Base-by-base conservation (phyloP, 1,140 invertebrate species). In the Leptoteleia sp. region DNA sequence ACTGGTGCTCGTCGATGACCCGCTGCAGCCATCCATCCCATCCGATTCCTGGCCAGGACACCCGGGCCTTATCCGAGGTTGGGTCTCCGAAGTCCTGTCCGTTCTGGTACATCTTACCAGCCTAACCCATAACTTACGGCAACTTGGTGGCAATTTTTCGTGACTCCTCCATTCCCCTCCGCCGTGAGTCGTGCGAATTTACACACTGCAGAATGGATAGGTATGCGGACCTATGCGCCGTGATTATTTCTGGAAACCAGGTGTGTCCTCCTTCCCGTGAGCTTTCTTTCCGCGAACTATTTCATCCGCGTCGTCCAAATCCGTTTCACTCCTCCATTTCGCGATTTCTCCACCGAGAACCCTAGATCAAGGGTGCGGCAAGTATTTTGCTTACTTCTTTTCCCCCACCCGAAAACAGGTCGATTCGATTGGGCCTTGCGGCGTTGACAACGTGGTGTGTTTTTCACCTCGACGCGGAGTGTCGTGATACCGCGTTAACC, bases 201-300 rank as follows among this genome's bases (percentile, higher is more conserved):
- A n/a, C n/a, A n/a, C n/a, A n/a, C n/a, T n/a, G n/a, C n/a, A 13
- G 6, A 16, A 16, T 16, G 9, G 15, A 8, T 17, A 12, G 33
- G 5, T 25, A 45, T 25, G 42, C 42, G 6, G 42, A 12, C 4
- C n/a, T n/a, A n/a, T n/a, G n/a, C n/a, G 35, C 17, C 15, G 68
- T 12, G 61, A 19, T 19, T 86, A 86, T 86, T 86, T 86, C 82
- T 86, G 84, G 83, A 86, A 72, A 37, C 62, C 50, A 47, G 68
- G 42, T 48, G 33, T 50, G 67, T 65, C 79, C 76, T 76, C 40
- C 42, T 78, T 81, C 35, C 50, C 50, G 33, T n/a, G 7, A 31
- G 29, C 29, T 31, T 31, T 31, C 29, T 31, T 9, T 31, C n/a
- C 42, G 19, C 17, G 22, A 1, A 47, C 22, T 25, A 9, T 48